Evolutionary conservation across 2,888 invertebrate species (phyloP).

Genomic region (Eristalis arbustorum): DNA sequence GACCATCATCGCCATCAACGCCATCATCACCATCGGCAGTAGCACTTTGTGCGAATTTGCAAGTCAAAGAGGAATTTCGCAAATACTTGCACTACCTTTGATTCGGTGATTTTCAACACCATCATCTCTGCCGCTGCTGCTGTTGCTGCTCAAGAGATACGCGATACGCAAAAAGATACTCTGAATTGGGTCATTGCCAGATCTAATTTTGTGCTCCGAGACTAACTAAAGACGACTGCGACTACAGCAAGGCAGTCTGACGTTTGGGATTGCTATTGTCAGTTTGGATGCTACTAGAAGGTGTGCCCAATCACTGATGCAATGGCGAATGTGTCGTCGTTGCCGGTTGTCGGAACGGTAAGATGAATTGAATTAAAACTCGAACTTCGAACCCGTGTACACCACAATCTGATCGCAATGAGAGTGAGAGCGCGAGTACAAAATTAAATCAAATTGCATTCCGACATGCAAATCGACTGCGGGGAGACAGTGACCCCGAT

Average conservation of each 20-base stretch:
- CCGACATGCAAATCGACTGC: conserved; percentile 65
- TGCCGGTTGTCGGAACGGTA: conserved; percentile 9
- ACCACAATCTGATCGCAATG: not conserved
- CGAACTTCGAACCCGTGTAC: not conserved
- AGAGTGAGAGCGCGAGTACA: conserved; percentile 12
- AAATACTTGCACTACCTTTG: conserved; percentile 59
- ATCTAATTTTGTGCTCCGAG: conserved; percentile 62
- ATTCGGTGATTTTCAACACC: conserved; percentile 40
- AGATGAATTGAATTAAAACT: not conserved
- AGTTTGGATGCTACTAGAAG: conserved; percentile 4
- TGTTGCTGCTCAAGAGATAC: conserved; percentile 33
- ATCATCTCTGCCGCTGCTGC: not conserved
- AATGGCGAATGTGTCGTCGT: conserved; percentile 35
- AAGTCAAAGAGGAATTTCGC: conserved; percentile 57
- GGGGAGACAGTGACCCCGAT: conserved; percentile 70
- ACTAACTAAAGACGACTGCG: not conserved
- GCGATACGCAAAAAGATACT: conserved; percentile 61
- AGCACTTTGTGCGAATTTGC: conserved; percentile 50
- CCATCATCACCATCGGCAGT: not conserved
- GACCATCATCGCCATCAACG: not conserved
- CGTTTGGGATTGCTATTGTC: not conserved
- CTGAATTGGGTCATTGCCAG: conserved; percentile 70
- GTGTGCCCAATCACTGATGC: conserved; percentile 7
- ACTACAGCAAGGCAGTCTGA: not conserved
- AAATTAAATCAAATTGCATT: conserved; percentile 66